Evolutionary conservation across 64 coral and sea anemone species (phyloP), one percentile per base, ranked within the genome.

Genomic region (Stichodactyla helianthus): DNA sequence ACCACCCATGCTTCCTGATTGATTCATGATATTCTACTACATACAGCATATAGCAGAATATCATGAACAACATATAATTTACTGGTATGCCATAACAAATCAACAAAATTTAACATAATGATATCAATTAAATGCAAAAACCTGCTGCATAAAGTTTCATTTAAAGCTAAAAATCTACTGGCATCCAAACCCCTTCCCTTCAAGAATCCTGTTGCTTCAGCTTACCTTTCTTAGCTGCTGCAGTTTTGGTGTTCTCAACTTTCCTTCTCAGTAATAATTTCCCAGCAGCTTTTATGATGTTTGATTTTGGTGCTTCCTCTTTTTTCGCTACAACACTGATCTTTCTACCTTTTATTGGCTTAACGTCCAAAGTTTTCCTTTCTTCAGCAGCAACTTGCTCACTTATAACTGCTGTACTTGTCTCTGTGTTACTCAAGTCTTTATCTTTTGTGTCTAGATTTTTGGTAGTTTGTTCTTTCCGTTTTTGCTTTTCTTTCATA

Each of bases 401-500:
- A 1, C 76, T 26, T 15, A 1, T 54, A 20, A 51, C 56, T 19
- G 20, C 15, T 5, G 12, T 50, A 15, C 27, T 18, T 5, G 31
- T 27, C 70, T 74, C 61, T 55, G 4, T 12, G 16, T 68, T 67
- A 83, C 13, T 53, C 17, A 83, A 26, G n/a, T 84, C 14, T 6
- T 84, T 70, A 19, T 74, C 25, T 31, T 74, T 74, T 74, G 25
- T 74, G 8, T 74, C 11, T 74, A 4, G 68, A 53, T 81, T 14
- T 81, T 81, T 50, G 15, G 7, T 79, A 11, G 15, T 52, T 18
- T 50, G 27, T 52, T 56, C 77, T 67, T 78, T 91, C 26, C 90
- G 53, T 60, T 82, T 57, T 54, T 77, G 78, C 51, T 92, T 96
- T 78, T 93, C 88, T 58, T 93, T 82, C 91, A 93, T 93, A 55